A percentile compares a stretch with the other conserved stretches of the same genome.
Conservation (phyloP, 2,113 vertebrate species). For the Junco hyemalis region DNA sequence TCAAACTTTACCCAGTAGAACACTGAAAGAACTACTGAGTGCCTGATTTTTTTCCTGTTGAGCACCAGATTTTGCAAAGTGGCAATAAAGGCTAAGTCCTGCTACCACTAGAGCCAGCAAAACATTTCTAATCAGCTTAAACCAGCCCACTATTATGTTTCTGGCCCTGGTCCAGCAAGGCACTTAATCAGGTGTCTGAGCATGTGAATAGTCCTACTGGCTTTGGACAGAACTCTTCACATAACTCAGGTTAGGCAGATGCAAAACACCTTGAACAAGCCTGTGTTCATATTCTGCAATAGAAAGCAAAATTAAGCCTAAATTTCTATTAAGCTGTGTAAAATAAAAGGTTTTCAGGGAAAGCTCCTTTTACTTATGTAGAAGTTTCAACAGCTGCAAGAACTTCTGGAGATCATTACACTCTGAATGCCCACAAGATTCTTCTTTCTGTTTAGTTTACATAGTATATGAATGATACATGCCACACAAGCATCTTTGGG, state of each 20-base stretch:
- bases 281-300: not conserved
- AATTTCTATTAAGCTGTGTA: not conserved
- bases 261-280: not conserved
- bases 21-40: not conserved
- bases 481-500: too few relatives aligned
- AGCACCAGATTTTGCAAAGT: not conserved
- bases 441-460: not conserved
- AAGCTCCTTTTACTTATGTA: not conserved
- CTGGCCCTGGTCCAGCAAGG: constrained; percentile 29
- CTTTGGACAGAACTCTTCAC: not conserved
- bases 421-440: not conserved
- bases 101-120: not conserved
- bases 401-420: not conserved
- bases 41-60: not conserved
- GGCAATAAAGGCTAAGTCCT: not conserved
- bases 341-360: not conserved
- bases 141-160: not conserved
- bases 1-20: not conserved
- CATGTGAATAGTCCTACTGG: not conserved
- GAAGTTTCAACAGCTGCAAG: not conserved
- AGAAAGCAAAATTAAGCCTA: not conserved
- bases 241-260: not conserved
- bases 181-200: constrained; percentile 47
- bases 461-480: not conserved
- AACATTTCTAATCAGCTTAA: constrained; percentile 39